Evolutionary conservation across 2,888 invertebrate species (phyloP).

Genomic region (Isotomurus palustris): DNA sequence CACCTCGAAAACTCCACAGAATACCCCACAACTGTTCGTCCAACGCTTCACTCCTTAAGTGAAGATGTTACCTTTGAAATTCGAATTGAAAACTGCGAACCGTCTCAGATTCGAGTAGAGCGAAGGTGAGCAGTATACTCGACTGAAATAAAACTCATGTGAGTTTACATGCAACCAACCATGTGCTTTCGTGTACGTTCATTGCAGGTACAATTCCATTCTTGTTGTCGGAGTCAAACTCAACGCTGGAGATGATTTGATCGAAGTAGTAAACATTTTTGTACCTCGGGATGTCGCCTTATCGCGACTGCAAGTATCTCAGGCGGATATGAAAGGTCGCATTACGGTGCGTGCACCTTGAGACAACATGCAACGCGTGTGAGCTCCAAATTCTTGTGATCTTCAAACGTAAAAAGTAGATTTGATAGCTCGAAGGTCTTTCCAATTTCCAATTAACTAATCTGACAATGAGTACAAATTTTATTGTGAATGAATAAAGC

Average conservation of each 20-base stretch:
- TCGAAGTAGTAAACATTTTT: constrained; percentile 24
- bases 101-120: constrained; percentile 16
- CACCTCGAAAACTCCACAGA: constrained; percentile 9
- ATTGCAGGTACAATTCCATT: constrained; percentile 19
- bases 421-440: no score
- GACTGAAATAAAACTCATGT: no score
- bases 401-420: no score
- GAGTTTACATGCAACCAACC: no score
- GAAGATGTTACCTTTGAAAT: constrained; percentile 16
- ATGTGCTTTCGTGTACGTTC: no score
- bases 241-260: constrained; percentile 6
- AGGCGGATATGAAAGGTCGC: constrained; percentile 16
- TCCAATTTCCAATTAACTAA: no score
- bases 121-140: no score
- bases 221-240: constrained; percentile 16
- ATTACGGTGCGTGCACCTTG: no score
- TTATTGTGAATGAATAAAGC: no score
- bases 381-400: no score
- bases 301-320: constrained; percentile 5
- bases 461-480: no score
- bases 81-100: constrained; percentile 12
- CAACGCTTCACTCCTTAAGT: constrained; percentile 11
- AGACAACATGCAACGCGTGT: no score
- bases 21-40: constrained; percentile 6
- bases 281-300: constrained; percentile 11